A percentile compares a stretch with the other conserved stretches of the same genome.
phyloP scores from a whole-genome alignment of 1,140 invertebrate species.

The Melipona quadrifasciata region DNA sequence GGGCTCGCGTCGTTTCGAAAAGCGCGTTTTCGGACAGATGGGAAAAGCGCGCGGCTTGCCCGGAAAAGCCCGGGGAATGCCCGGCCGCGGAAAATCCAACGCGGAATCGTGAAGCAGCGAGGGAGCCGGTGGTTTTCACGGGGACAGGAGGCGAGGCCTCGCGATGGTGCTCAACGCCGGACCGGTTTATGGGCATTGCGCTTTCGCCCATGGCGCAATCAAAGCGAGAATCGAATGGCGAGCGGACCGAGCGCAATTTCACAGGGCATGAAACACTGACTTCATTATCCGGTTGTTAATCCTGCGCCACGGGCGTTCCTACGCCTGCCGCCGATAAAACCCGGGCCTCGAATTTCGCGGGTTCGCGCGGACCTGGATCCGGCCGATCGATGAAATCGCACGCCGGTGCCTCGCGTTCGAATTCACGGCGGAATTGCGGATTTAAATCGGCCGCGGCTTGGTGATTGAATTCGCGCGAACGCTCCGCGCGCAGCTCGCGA shows the following conservation, averaged over 20 bases:
- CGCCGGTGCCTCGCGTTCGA: not conserved
- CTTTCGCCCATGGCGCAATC: constrained; percentile 75
- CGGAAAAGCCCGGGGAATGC: constrained; percentile 69
- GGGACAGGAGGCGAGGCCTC: constrained; percentile 5
- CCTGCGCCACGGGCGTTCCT: constrained; percentile 56
- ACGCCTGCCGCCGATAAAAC: constrained; percentile 12
- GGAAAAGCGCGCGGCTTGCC: constrained; percentile 43
- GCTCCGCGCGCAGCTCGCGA: not conserved
- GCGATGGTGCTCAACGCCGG: constrained; percentile 59
- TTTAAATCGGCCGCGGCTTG: not conserved
- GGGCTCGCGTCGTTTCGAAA: constrained; percentile 35
- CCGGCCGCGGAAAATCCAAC: constrained; percentile 59
- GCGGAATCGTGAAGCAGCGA: not conserved
- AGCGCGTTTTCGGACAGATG: not conserved
- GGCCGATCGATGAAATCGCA: not conserved
- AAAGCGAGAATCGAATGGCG: constrained; percentile 80
- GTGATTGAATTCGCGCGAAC: constrained; percentile 12
- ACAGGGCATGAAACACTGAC: constrained; percentile 82
- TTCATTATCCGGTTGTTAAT: constrained; percentile 82
- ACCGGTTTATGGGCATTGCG: constrained; percentile 77
- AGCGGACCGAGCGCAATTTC: constrained; percentile 78
- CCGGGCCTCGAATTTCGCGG: constrained; percentile 39
- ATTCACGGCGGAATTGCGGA: not conserved
- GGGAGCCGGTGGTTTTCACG: constrained; percentile 42
- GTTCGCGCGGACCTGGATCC: not conserved